A percentile compares a stretch with the other conserved stretches of the same genome.
These are phyloP conservation scores for Anastatus disparis DNA, from an alignment of 1,140 invertebrate genomes.

Conservation along the genomic window DNA sequence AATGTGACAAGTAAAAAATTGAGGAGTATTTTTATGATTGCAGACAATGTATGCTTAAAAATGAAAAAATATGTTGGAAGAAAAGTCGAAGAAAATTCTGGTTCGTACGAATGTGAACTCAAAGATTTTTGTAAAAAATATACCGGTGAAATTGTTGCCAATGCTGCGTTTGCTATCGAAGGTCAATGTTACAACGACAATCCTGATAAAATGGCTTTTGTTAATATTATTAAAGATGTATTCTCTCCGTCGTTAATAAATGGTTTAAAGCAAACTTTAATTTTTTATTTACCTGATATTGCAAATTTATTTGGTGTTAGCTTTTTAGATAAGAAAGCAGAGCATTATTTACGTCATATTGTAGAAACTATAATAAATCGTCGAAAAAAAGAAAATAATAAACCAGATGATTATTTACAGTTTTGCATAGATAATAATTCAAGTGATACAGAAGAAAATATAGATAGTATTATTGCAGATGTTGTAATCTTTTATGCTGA, in stretches of 20 bases:
- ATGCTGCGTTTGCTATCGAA: constrained; percentile 64
- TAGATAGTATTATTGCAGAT: constrained; percentile 41
- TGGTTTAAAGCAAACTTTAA: background rate
- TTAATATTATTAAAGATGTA: constrained; percentile 42
- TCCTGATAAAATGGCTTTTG: constrained; percentile 18
- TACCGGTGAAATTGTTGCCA: constrained; percentile 66
- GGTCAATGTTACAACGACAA: constrained; percentile 43
- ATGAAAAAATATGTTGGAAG: constrained; percentile 39
- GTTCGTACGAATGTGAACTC: constrained; percentile 45
- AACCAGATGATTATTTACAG: constrained; percentile 50
- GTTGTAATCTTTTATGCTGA: constrained; percentile 58
- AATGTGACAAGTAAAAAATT: constrained; percentile 45
- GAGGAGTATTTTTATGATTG: constrained; percentile 20
- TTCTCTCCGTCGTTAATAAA: constrained; percentile 24
- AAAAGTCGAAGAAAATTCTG: constrained; percentile 4
- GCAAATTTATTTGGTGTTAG: background rate
- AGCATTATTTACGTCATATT: constrained; percentile 39
- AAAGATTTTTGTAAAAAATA: constrained; percentile 59
- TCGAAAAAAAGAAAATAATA: background rate
- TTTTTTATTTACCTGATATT: constrained; percentile 18
- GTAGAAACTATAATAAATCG: constrained; percentile 26
- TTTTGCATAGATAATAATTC: constrained; percentile 44
- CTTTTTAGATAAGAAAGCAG: constrained; percentile 24
- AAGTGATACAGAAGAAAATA: background rate
- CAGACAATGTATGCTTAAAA: constrained; percentile 36